phyloP scores from a whole-genome alignment of 2,888 invertebrate genomes.

The Melinaea menophilus region DNA sequence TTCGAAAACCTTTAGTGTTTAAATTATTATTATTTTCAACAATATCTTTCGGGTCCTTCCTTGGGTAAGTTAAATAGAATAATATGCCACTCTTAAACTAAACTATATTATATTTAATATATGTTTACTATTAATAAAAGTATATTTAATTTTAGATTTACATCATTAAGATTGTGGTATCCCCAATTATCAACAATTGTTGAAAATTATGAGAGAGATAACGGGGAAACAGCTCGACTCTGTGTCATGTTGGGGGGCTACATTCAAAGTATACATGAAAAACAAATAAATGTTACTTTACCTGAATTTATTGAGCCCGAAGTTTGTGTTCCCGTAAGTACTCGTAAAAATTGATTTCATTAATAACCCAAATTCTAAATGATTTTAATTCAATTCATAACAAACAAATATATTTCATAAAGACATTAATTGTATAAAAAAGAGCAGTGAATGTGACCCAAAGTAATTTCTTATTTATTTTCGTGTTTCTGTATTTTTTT shows the following conservation, averaged over 20 bases:
- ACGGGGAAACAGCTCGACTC: slow-evolving; percentile 41
- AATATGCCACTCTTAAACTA: background rate
- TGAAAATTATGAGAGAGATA: slow-evolving; percentile 43
- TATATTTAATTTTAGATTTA: slow-evolving; percentile 42
- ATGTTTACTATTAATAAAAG: no score
- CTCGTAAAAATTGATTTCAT: background rate
- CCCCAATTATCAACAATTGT: slow-evolving; percentile 55
- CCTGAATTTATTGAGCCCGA: slow-evolving; percentile 30
- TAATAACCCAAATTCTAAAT: no score
- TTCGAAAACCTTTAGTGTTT: slow-evolving; percentile 40
- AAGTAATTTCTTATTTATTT: no score
- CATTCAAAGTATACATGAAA: slow-evolving; percentile 31
- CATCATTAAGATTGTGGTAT: slow-evolving; percentile 50
- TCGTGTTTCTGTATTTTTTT: no score
- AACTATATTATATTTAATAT: no score
- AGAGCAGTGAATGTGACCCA: no score
- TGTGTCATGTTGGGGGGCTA: slow-evolving; percentile 50
- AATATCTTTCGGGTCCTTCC: slow-evolving; percentile 43
- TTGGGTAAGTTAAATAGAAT: slow-evolving; percentile 44
- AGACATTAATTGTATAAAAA: no score
- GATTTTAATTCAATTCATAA: no score
- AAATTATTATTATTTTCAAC: slow-evolving; percentile 42
- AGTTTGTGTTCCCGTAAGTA: slow-evolving; percentile 47
- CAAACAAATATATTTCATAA: no score
- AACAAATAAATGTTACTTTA: slow-evolving; percentile 7